phyloP scores from a whole-genome alignment of 2,113 vertebrate genomes.

The Pipa parva region DNA sequence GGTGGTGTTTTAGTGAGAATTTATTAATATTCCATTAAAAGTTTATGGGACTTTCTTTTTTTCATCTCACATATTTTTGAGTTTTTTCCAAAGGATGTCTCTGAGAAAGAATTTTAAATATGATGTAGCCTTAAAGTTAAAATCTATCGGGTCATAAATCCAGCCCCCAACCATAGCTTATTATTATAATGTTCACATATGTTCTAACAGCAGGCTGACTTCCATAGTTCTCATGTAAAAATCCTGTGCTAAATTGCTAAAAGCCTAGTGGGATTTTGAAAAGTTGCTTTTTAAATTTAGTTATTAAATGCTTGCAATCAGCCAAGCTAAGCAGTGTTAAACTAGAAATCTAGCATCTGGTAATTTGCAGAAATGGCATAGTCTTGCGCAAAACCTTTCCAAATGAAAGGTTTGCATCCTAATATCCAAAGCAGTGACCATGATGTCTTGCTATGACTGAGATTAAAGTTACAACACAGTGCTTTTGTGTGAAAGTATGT shows the following conservation, averaged over 20 bases:
- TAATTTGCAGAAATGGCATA: slow-evolving; percentile 22
- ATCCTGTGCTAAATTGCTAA: slow-evolving; percentile 10
- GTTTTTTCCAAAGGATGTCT: slow-evolving; percentile 5
- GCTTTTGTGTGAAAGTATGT: no score
- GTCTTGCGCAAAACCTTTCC: background rate
- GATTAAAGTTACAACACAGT: no score
- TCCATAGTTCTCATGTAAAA: background rate
- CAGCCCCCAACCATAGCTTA: slow-evolving; percentile 3
- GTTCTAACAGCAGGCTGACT: slow-evolving; percentile 32
- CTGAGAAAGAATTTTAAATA: slow-evolving; percentile 14
- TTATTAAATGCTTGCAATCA: slow-evolving; percentile 3
- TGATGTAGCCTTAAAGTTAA: slow-evolving; percentile 10
- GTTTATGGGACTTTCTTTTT: slow-evolving; percentile 16
- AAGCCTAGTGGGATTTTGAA: slow-evolving; percentile 21
- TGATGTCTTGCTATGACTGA: no score
- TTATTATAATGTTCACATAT: slow-evolving; percentile 29
- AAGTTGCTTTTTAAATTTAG: slow-evolving; percentile 29
- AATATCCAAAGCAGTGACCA: no score
- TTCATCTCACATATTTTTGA: slow-evolving; percentile 6
- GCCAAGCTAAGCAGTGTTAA: background rate
- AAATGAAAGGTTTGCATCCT: no score
- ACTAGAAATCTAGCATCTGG: slow-evolving; percentile 15
- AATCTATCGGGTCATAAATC: slow-evolving; percentile 12
- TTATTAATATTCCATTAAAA: slow-evolving; percentile 41
- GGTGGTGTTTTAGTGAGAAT: slow-evolving; percentile 35